Conservation (phyloP, 2,113 vertebrate genomes). For the Scytalopus superciliaris region DNA sequence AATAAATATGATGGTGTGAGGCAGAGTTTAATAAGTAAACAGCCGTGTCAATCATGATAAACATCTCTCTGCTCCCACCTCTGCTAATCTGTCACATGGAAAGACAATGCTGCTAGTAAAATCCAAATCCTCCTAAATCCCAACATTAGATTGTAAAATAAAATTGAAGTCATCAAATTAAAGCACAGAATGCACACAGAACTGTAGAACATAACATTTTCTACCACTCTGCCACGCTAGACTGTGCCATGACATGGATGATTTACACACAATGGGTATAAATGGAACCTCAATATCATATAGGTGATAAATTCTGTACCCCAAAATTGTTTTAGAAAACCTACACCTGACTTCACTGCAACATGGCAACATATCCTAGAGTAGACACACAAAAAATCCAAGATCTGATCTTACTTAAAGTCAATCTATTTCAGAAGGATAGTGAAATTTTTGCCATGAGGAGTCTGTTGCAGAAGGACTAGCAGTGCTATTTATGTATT, state of each 20-base stretch:
- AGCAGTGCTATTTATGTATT: neutral
- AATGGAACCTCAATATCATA: neutral
- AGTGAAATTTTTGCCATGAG: neutral
- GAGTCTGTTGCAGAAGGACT: neutral
- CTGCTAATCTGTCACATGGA: conserved; percentile 39
- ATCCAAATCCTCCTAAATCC: conserved; percentile 67
- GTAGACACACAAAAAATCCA: neutral
- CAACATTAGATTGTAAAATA: conserved; percentile 43
- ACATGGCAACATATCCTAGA: neutral
- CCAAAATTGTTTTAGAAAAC: neutral
- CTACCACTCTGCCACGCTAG: neutral
- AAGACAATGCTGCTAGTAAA: conserved; percentile 54
- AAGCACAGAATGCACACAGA: neutral
- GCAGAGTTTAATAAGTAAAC: neutral
- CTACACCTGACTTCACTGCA: neutral
- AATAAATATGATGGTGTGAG: conserved; percentile 1
- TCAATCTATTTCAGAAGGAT: neutral
- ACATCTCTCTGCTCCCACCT: neutral
- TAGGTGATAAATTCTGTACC: neutral
- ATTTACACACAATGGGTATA: neutral
- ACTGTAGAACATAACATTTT: neutral
- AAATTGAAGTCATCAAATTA: conserved; percentile 28
- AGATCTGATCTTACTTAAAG: neutral
- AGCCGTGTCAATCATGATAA: neutral
- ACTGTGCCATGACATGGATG: neutral